Evolutionary conservation across 2,888 invertebrate genomes (phyloP).

Genomic region (Enchytraeus crypticus): DNA sequence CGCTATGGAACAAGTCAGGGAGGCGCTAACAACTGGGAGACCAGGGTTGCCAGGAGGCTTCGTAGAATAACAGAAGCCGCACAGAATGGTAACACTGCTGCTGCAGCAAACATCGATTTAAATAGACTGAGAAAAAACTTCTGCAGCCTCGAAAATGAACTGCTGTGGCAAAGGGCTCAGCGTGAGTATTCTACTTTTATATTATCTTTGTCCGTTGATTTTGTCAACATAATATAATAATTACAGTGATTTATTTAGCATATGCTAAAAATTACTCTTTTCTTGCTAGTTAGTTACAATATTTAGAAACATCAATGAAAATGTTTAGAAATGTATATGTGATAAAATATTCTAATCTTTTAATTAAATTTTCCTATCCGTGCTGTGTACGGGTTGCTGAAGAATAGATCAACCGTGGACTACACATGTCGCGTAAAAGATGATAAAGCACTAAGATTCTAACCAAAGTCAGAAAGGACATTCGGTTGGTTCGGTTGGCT

Average conservation of each 20-base stretch:
- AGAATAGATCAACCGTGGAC: too few relatives aligned
- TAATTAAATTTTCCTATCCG: too few relatives aligned
- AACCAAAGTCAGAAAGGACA: too few relatives aligned
- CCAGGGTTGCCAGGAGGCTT: not conserved
- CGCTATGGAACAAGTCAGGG: too few relatives aligned
- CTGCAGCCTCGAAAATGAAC: constrained; percentile 26
- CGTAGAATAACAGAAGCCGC: not conserved
- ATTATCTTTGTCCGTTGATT: not conserved
- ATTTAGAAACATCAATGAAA: too few relatives aligned
- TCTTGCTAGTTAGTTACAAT: too few relatives aligned
- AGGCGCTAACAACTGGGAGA: constrained; percentile 3
- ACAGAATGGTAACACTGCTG: not conserved
- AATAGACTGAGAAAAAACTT: constrained; percentile 23
- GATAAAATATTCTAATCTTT: too few relatives aligned
- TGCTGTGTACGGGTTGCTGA: too few relatives aligned
- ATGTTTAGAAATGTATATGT: too few relatives aligned
- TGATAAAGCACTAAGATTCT: too few relatives aligned
- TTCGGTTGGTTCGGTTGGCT: too few relatives aligned
- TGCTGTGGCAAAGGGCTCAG: constrained; percentile 10
- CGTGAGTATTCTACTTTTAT: not conserved
- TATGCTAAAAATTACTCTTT: not conserved
- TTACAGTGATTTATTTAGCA: not conserved
- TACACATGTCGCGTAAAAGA: too few relatives aligned
- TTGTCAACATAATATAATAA: not conserved
- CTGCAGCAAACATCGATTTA: constrained; percentile 10